These are phyloP conservation scores for Sylvietta virens DNA, from an alignment of 2,113 vertebrate species.

Conservation along the genomic window DNA sequence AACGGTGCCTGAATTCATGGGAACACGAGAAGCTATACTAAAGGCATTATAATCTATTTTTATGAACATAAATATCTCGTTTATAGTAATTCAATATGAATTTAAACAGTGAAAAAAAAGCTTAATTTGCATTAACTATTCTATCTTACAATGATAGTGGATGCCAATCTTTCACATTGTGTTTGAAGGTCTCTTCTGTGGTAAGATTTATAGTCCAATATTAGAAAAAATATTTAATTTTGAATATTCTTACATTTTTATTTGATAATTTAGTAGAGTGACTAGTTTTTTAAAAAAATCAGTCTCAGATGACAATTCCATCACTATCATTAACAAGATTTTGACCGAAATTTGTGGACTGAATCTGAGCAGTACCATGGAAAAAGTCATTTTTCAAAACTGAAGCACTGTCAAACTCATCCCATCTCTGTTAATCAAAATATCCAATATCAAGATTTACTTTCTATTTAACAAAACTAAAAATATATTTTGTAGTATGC, in stretches of 20 bases:
- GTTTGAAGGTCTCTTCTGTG: not conserved
- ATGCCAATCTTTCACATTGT: not conserved
- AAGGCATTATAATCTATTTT: not conserved
- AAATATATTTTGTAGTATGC: rapidly evolving
- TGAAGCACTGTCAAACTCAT: not conserved
- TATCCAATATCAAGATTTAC: not conserved
- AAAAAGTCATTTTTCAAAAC: not conserved
- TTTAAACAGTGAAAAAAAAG: not conserved
- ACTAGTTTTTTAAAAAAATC: not conserved
- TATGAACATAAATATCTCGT: not conserved
- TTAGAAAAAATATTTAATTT: not conserved
- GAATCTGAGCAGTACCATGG: not conserved
- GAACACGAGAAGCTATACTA: not conserved
- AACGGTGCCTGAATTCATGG: not conserved
- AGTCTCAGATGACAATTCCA: not conserved
- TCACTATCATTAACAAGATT: not conserved
- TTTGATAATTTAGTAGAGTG: not conserved
- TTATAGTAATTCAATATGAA: not conserved
- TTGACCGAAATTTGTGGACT: not conserved
- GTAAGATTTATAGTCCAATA: not conserved
- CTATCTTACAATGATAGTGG: not conserved
- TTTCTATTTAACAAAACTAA: not conserved
- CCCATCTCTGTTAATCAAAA: not conserved
- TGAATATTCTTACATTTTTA: not conserved
- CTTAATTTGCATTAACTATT: not conserved